These are phyloP conservation scores for Macropus fuliginosus DNA, from an alignment of 2,797 vertebrate species.

Conservation along the genomic window DNA sequence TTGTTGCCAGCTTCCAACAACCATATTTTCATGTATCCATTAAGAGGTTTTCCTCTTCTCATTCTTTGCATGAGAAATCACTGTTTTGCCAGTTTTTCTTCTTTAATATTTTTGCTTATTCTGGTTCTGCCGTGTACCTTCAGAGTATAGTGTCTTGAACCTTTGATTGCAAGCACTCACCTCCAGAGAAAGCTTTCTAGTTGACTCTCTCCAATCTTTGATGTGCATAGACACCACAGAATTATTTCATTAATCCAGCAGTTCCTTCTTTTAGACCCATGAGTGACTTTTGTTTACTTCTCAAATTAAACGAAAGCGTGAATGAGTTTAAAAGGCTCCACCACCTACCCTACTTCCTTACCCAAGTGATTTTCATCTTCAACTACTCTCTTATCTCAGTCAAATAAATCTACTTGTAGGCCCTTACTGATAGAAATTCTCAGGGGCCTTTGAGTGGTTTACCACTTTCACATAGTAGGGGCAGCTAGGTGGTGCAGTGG, in stretches of 20 bases:
- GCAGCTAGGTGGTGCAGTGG: too few species aligned
- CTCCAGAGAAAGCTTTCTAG: background rate
- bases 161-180: background rate
- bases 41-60: background rate
- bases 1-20: background rate
- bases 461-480: background rate
- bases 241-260: background rate
- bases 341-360: background rate
- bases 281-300: background rate
- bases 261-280: background rate
- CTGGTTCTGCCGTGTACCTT: background rate
- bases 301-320: background rate
- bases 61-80: slow-evolving; percentile 3
- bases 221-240: background rate
- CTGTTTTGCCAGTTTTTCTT: background rate
- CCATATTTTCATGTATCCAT: background rate
- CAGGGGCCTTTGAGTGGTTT: background rate
- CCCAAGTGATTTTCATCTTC: background rate
- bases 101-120: background rate
- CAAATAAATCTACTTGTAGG: background rate
- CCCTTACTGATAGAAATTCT: background rate
- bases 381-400: background rate
- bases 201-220: background rate
- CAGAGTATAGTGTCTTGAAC: background rate
- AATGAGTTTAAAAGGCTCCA: background rate